Evolutionary conservation across 2,888 invertebrate species (phyloP).

Genomic region (Syrphus vitripennis): DNA sequence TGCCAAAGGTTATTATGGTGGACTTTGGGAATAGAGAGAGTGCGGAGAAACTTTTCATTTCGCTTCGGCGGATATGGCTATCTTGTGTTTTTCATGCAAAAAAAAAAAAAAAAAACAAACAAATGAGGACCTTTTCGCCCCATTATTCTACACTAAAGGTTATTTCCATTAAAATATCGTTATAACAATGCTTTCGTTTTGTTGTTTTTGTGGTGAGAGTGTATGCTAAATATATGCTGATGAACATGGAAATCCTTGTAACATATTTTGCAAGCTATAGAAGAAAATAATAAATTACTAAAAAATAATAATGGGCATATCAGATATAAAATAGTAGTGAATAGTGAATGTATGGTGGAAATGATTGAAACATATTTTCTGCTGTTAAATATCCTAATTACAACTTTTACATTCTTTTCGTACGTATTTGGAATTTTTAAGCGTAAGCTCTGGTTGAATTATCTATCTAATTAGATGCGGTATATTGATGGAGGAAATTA

Average conservation of each 20-base stretch:
- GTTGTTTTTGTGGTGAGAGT: neutral
- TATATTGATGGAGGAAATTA: too few species aligned
- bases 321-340: neutral
- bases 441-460: too few species aligned
- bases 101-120: neutral
- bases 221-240: neutral
- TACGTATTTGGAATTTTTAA: too few species aligned
- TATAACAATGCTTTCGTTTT: neutral
- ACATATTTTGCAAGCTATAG: neutral
- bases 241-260: neutral
- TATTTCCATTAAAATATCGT: neutral
- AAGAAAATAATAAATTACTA: neutral
- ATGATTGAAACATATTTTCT: neutral
- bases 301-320: neutral
- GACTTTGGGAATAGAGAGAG: neutral
- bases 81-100: neutral
- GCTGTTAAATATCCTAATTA: neutral
- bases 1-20: neutral
- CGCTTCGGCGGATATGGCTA: neutral
- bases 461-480: too few species aligned
- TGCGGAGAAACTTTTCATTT: neutral
- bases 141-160: neutral
- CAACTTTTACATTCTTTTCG: neutral
- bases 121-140: neutral
- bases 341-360: too few species aligned